These are phyloP conservation scores for Chelonoidis abingdonii DNA, from an alignment of 2,113 vertebrate genomes.

Conservation along the genomic window DNA sequence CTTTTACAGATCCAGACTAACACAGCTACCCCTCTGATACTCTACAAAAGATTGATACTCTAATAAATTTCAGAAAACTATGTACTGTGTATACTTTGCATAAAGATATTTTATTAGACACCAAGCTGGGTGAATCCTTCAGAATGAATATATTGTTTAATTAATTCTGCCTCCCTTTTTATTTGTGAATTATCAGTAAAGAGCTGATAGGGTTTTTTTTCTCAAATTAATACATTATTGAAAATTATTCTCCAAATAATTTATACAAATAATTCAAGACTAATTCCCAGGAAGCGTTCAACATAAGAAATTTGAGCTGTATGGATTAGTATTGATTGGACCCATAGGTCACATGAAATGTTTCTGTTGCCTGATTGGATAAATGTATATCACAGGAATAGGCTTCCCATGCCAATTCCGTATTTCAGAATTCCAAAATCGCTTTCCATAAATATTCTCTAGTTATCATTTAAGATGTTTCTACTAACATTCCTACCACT, in stretches of 20 bases:
- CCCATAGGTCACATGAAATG: not conserved
- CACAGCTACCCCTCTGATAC: too few species aligned
- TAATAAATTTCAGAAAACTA: not conserved
- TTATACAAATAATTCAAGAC: slow-evolving; percentile 8
- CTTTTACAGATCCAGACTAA: too few species aligned
- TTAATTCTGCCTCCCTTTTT: not conserved
- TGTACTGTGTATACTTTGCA: not conserved
- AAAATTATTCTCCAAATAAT: slow-evolving; percentile 23
- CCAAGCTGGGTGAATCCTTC: not conserved
- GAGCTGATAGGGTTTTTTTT: not conserved
- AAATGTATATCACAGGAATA: not conserved
- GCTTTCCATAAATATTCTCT: not conserved
- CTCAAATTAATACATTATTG: not conserved
- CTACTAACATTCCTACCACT: not conserved
- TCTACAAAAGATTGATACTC: not conserved
- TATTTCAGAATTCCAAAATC: slow-evolving; percentile 57
- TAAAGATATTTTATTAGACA: slow-evolving; percentile 1
- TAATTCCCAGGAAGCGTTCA: slow-evolving; percentile 45
- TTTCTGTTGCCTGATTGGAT: slow-evolving; percentile 57
- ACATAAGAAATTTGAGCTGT: slow-evolving; percentile 1
- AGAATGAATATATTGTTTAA: not conserved
- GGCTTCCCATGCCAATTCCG: slow-evolving; percentile 4
- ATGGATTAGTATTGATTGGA: slow-evolving; percentile 55
- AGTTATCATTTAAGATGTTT: slow-evolving; percentile 31
- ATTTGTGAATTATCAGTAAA: slow-evolving; percentile 7